Evolutionary conservation across 2,888 invertebrate species (phyloP).

Genomic region (Agapostemon virescens): DNA sequence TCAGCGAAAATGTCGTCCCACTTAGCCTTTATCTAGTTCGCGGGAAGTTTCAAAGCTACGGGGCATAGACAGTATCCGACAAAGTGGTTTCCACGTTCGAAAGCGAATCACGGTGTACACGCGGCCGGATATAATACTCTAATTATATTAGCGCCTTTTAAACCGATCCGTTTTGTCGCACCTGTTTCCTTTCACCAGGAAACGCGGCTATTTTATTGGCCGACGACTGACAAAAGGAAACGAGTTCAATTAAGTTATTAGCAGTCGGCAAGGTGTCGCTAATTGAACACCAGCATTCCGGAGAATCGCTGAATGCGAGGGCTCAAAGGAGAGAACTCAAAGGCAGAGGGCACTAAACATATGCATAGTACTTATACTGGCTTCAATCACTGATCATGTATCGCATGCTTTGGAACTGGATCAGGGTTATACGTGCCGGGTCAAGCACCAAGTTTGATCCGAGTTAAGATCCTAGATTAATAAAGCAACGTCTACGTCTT

Average conservation of each 20-base stretch:
- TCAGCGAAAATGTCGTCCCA: conserved; percentile 16
- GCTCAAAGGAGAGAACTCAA: background rate
- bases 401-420: background rate
- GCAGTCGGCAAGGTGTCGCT: background rate
- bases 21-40: background rate
- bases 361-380: conserved; percentile 6
- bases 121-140: background rate
- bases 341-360: background rate
- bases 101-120: background rate
- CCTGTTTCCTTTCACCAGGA: background rate
- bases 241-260: background rate
- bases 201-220: background rate
- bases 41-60: conserved; percentile 1
- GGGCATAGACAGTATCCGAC: conserved; percentile 6
- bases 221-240: background rate
- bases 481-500: background rate
- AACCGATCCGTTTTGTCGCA: background rate
- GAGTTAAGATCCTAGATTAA: conserved; percentile 1
- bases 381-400: conserved; percentile 9
- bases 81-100: background rate
- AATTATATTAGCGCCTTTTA: background rate
- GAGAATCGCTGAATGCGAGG: background rate
- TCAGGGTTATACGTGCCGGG: conserved; percentile 4
- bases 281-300: background rate
- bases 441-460: conserved; percentile 5